Evolutionary conservation across 2,113 vertebrate species (phyloP).

Genomic region (Zeus faber): DNA sequence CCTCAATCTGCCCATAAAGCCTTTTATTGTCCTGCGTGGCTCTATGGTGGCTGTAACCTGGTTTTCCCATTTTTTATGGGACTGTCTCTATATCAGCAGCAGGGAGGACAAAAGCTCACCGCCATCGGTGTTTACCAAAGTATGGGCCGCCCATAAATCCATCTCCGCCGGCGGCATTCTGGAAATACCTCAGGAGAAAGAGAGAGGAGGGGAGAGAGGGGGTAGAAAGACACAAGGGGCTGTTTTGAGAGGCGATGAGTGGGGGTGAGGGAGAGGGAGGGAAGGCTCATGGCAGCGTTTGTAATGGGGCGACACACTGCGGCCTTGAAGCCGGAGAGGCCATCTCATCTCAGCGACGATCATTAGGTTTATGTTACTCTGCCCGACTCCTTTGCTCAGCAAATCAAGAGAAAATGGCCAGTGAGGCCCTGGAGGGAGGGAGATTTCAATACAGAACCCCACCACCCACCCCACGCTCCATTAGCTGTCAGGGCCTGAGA

Average conservation of each 20-base stretch:
- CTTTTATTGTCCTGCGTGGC: slow-evolving; percentile 66
- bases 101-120: slow-evolving; percentile 62
- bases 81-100: slow-evolving; percentile 65
- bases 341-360: slow-evolving; percentile 49
- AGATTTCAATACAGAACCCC: too few relatives aligned
- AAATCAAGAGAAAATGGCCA: slow-evolving; percentile 65
- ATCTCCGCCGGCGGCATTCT: slow-evolving; percentile 67
- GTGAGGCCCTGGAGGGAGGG: slow-evolving; percentile 61
- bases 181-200: slow-evolving; percentile 61
- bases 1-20: slow-evolving; percentile 73
- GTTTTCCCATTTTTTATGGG: slow-evolving; percentile 73
- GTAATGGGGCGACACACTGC: slow-evolving; percentile 43
- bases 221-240: background rate
- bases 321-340: slow-evolving; percentile 53
- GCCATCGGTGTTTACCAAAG: slow-evolving; percentile 72
- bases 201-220: slow-evolving; percentile 20
- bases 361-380: slow-evolving; percentile 61
- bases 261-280: slow-evolving; percentile 13
- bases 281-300: slow-evolving; percentile 50
- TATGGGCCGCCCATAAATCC: slow-evolving; percentile 68
- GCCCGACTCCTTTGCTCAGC: slow-evolving; percentile 54
- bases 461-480: too few relatives aligned
- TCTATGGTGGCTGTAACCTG: slow-evolving; percentile 71
- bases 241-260: background rate
- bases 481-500: too few relatives aligned